Conservation (phyloP, 2,797 vertebrate genomes). For the Esox lucius region DNA sequence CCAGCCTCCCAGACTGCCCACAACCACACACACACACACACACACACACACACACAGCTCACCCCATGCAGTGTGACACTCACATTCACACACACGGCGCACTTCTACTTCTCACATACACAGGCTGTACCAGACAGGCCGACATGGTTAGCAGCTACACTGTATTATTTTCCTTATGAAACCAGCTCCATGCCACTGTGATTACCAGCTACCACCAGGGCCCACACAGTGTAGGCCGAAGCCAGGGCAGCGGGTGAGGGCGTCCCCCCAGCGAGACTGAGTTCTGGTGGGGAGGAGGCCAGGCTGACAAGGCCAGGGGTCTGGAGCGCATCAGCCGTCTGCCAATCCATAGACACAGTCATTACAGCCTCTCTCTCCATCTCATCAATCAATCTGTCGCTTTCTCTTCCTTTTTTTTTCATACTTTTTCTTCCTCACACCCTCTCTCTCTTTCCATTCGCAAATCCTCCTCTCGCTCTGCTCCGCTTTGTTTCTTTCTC, state of each 20-base stretch:
- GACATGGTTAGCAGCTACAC: background rate
- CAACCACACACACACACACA: constrained; percentile 5
- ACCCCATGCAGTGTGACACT: constrained; percentile 2
- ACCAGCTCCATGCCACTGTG: background rate
- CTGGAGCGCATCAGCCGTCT: constrained; percentile 53
- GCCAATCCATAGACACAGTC: constrained; percentile 45
- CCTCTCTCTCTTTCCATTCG: background rate
- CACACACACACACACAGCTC: constrained; percentile 1
- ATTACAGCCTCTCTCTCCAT: constrained; percentile 35
- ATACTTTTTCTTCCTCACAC: background rate
- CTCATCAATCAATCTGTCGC: constrained; percentile 49
- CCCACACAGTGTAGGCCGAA: constrained; percentile 22
- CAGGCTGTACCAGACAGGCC: background rate
- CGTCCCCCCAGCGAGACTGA: constrained; percentile 30
- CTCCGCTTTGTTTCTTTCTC: background rate
- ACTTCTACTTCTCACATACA: background rate
- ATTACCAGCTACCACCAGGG: constrained; percentile 26
- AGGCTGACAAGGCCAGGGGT: constrained; percentile 35
- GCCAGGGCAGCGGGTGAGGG: constrained; percentile 31
- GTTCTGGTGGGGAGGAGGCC: constrained; percentile 24
- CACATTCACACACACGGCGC: background rate
- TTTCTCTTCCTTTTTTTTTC: background rate
- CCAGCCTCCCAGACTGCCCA: constrained; percentile 22
- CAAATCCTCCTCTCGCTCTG: constrained; percentile 6
- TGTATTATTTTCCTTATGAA: background rate